Evolutionary conservation across 2,797 vertebrate species (phyloP).

Genomic region (Scleropages formosus): DNA sequence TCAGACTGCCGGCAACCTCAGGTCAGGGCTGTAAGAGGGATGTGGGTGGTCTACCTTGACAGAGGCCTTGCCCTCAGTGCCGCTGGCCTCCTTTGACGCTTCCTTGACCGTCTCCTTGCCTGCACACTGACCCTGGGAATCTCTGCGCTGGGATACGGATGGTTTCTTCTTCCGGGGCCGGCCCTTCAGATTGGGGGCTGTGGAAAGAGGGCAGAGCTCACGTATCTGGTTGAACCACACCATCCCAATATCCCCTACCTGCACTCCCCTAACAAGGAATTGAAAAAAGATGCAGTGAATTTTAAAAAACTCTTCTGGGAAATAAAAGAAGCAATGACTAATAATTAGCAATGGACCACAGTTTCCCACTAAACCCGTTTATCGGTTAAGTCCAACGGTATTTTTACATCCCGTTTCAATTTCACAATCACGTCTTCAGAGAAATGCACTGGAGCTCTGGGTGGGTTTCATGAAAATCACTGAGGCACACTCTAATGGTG

Average conservation of each 20-base stretch:
- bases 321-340: no score
- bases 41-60: conserved; percentile 77
- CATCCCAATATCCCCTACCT: no score
- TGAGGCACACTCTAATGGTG: background rate
- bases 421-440: no score
- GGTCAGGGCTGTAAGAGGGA: conserved; percentile 43
- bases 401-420: no score
- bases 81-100: conserved; percentile 76
- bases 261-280: no score
- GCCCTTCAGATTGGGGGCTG: conserved; percentile 97
- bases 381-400: no score
- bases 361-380: no score
- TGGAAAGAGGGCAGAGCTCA: conserved; percentile 33
- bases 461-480: background rate
- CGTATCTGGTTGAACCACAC: no score
- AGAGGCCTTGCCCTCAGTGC: conserved; percentile 79
- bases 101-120: conserved; percentile 55
- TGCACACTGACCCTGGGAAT: conserved; percentile 76
- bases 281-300: no score
- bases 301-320: no score
- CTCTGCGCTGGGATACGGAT: conserved; percentile 83
- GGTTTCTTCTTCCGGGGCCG: conserved; percentile 95
- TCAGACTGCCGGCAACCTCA: conserved; percentile 27
- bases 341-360: no score
- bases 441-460: no score